Base-by-base conservation (phyloP, 2,888 invertebrate genomes). In the Uropetala carovei region DNA sequence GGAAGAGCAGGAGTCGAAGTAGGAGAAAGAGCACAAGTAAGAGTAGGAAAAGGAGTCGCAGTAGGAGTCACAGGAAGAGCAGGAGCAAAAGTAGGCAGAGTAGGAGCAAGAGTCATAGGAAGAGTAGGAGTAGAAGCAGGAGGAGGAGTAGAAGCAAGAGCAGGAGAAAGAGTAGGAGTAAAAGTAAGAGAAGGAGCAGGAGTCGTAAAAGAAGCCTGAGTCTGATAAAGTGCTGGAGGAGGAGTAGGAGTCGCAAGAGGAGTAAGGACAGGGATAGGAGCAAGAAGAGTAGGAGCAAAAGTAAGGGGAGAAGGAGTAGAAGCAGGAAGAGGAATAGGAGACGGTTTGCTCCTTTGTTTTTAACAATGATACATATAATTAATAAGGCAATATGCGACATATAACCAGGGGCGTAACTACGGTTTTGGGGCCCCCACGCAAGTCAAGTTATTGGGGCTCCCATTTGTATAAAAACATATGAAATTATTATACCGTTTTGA, bases 181-280 rank as follows among this genome's bases (percentile, higher is more conserved):
- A 94, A 81, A 94, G 94, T 93, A 93, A 94, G 92, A 93, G 94
- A 75, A 85, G 92, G 0, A 93, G 92, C 43, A 57, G 86, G 11
- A 75, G 82, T 56, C 64, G 43, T 7, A 75, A 64, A 9, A 92
- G 92, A 60, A 92, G 92, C 68, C 22, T 43, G 22, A 92, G 92
- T 64, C 64, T 82, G 43, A 75, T 82, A 18, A 92, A 92, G 56
- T 75, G 91, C 84, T 22, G 86, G 59, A 92, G 92, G 58, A 86
- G 92, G 43, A 64, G 89, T 16, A 86, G 89, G 59, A 92, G 92
- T 75, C 92, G 30, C 27, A 89, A 86, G 89, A 85, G 59, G 7
- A 89, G 92, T 92, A 83, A 64, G 11, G 30, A 59, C 13, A 92
- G 92, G n/a, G 27, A 86, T 13, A 89, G 64, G 43, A 68, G 89